These are phyloP conservation scores for Camponotus fellah DNA, from an alignment of 2,888 invertebrate species.

Conservation along the genomic window DNA sequence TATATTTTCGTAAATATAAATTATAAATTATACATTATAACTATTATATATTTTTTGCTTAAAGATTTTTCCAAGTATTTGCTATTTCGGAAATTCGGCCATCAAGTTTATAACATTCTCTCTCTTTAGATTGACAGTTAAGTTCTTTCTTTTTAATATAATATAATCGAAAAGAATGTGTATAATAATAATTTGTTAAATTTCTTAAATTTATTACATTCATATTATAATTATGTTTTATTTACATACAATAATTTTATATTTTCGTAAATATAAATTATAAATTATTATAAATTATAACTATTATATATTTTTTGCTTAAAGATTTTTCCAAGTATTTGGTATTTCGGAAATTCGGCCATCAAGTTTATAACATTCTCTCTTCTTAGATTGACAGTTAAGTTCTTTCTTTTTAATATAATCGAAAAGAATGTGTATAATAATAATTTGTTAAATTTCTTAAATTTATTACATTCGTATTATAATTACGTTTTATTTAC, in stretches of 20 bases:
- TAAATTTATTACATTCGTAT: background rate
- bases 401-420: background rate
- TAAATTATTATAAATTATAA: too few species aligned
- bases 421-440: background rate
- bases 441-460: background rate
- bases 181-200: background rate
- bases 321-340: slow-evolving; percentile 1
- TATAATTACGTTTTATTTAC: background rate
- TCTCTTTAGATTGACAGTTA: background rate
- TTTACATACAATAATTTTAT: background rate
- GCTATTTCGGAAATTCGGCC: background rate
- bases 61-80: slow-evolving; percentile 1
- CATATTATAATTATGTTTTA: background rate
- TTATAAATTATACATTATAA: too few species aligned
- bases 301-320: too few species aligned
- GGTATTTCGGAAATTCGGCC: background rate
- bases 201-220: background rate
- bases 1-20: background rate
- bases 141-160: background rate
- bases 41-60: too few species aligned
- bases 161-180: background rate
- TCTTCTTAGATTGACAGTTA: background rate
- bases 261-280: background rate
- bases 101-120: background rate
- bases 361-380: background rate